Evolutionary conservation across 2,113 vertebrate species (phyloP), one percentile per base, ranked within the genome.

Genomic region (Indicator maculatus): DNA sequence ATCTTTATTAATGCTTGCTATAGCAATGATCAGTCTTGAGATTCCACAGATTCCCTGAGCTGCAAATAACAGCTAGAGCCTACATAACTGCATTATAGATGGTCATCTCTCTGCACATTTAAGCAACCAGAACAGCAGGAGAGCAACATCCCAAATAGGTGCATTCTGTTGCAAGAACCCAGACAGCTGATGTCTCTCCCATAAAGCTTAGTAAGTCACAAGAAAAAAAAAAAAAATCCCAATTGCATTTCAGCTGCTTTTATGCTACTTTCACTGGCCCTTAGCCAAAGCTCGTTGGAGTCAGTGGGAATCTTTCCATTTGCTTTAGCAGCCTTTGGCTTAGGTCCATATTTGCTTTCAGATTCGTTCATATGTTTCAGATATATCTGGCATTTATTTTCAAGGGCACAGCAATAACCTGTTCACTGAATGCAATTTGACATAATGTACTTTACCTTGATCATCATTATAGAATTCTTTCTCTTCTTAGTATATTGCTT

Each of bases 281-380:
- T 28, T 33, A 70, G 75, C 93, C 96, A 95, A 71, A 85, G 55
- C 63, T 85, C 64, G 8, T 6, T 80, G 74, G 60, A 90, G 39
- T 55, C 83, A 90, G 36, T 38, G 50, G 74, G 81, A 87, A 92
- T 72, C 52, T 36, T 87, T 92, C 84, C 82, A 83, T 71, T 92
- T 85, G 30, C 75, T 94, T 94, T 78, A 67, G 71, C 11, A 61
- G 60, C 78, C 60, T 64, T 70, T 95, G 95, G 93, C 93, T 56
- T 61, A 74, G 56, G 28, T 83, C 93, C 94, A 95, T n/a, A 64
- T 79, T 39, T 85, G 86, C 82, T 93, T 91, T 95, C 95, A 89
- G 81, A 83, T 64, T 79, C 74, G 77, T 79, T 96, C 94, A 41
- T 61, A 72, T 71, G 52, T 66, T 95, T 94, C 87, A 88, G 78